These are phyloP conservation scores for Protonibea diacanthus DNA, from an alignment of 2,797 vertebrate genomes.

Conservation along the genomic window DNA sequence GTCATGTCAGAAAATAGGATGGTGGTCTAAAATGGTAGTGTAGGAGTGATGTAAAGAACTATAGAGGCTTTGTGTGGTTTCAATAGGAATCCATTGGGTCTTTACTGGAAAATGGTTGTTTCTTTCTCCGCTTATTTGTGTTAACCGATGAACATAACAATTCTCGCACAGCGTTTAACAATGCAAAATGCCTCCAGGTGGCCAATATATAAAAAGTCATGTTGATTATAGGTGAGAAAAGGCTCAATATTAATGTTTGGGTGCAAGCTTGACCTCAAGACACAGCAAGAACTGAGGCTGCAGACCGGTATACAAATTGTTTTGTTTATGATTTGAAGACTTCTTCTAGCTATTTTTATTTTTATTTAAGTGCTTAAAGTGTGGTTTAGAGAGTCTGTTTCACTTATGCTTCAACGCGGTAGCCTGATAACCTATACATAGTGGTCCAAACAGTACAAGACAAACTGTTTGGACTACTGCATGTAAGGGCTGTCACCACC, in stretches of 20 bases:
- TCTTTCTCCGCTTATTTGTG: not conserved
- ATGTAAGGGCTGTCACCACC: no score
- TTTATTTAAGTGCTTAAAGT: not conserved
- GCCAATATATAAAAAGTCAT: not conserved
- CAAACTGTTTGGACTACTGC: not conserved
- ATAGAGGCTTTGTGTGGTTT: not conserved
- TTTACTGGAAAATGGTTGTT: not conserved
- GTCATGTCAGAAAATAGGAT: not conserved
- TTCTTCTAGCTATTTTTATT: not conserved
- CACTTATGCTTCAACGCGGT: not conserved
- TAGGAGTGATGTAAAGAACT: not conserved
- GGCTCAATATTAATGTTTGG: not conserved
- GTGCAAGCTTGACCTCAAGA: no score
- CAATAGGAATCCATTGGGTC: not conserved
- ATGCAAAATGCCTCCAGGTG: no score
- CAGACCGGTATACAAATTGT: not conserved
- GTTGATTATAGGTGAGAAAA: not conserved
- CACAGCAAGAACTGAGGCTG: not conserved
- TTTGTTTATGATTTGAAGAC: no score
- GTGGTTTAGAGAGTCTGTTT: not conserved
- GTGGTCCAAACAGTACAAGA: no score
- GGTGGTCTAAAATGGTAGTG: not conserved
- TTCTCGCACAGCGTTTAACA: no score
- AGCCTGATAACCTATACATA: no score
- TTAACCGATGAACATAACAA: not conserved